These are phyloP conservation scores for Caenorhabditis drosophilae DNA, from an alignment of 2,888 invertebrate genomes.

Conservation along the genomic window DNA sequence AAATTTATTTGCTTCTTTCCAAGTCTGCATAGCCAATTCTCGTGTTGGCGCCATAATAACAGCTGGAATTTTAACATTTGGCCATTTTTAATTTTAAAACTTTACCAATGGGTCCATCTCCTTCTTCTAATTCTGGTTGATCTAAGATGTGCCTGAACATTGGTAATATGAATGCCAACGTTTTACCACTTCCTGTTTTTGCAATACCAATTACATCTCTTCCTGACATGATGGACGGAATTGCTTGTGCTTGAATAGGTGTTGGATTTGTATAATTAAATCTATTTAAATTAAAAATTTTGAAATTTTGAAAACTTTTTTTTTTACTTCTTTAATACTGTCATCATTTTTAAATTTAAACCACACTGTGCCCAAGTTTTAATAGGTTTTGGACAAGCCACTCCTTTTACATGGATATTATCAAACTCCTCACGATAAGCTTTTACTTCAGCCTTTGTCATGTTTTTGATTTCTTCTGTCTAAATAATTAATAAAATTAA, in stretches of 20 bases:
- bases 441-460: constrained; percentile 80
- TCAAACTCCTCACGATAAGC: constrained; percentile 79
- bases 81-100: too few relatives aligned
- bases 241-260: constrained; percentile 96
- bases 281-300: constrained; percentile 59
- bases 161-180: constrained; percentile 93
- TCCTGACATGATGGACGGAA: constrained; percentile 87
- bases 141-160: constrained; percentile 96
- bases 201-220: constrained; percentile 77
- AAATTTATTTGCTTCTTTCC: constrained; percentile 91
- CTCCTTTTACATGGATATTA: constrained; percentile 79
- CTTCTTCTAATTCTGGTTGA: constrained; percentile 89
- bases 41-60: constrained; percentile 97
- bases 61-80: too few relatives aligned
- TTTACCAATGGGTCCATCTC: constrained; percentile 95
- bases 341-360: constrained; percentile 91
- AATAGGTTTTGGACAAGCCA: constrained; percentile 80
- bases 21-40: constrained; percentile 98
- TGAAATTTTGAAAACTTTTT: neutral
- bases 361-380: constrained; percentile 98
- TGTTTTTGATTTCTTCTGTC: constrained; percentile 86
- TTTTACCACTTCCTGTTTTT: constrained; percentile 98
- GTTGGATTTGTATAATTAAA: constrained; percentile 90
- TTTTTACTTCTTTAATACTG: constrained; percentile 81
- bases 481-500: too few relatives aligned